Conservation (phyloP, 2,797 vertebrate genomes). For the Apogon talboti region DNA sequence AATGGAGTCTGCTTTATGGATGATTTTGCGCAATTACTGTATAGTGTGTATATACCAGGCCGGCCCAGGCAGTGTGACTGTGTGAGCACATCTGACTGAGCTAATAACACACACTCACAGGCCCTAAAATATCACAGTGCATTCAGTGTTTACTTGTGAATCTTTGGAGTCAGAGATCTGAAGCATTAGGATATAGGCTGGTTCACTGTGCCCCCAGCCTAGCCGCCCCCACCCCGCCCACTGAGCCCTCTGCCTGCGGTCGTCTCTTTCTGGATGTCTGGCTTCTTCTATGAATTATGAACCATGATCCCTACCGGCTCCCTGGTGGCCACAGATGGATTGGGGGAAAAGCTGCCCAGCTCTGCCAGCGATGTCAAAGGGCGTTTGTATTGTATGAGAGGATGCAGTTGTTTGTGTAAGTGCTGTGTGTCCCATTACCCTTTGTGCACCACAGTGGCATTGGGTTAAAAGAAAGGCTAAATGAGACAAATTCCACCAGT, state of each 20-base stretch:
- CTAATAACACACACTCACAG: constrained; percentile 59
- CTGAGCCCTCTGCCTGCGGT: constrained; percentile 43
- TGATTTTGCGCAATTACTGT: constrained; percentile 56
- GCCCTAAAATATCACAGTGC: constrained; percentile 42
- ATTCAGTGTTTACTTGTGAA: constrained; percentile 46
- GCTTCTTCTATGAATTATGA: constrained; percentile 84
- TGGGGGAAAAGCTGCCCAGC: constrained; percentile 62
- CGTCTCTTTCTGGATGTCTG: constrained; percentile 74
- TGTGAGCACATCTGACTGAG: constrained; percentile 40
- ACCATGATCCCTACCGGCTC: constrained; percentile 74
- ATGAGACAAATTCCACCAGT: constrained; percentile 42
- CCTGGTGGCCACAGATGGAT: constrained; percentile 69
- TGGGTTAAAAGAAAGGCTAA: constrained; percentile 47
- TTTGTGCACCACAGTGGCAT: constrained; percentile 37
- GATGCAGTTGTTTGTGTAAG: constrained; percentile 65
- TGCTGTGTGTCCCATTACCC: constrained; percentile 46
- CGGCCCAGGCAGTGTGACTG: constrained; percentile 33
- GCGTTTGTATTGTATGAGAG: constrained; percentile 55
- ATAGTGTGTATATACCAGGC: constrained; percentile 43
- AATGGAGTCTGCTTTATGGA: constrained; percentile 38
- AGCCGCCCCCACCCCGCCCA: constrained; percentile 16
- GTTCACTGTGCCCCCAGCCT: constrained; percentile 50
- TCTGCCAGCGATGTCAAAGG: constrained; percentile 55
- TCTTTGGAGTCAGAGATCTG: constrained; percentile 50
- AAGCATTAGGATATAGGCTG: constrained; percentile 78